These are phyloP conservation scores for Lottia gigantea DNA, from an alignment of 2,888 invertebrate species.

Conservation along the genomic window DNA sequence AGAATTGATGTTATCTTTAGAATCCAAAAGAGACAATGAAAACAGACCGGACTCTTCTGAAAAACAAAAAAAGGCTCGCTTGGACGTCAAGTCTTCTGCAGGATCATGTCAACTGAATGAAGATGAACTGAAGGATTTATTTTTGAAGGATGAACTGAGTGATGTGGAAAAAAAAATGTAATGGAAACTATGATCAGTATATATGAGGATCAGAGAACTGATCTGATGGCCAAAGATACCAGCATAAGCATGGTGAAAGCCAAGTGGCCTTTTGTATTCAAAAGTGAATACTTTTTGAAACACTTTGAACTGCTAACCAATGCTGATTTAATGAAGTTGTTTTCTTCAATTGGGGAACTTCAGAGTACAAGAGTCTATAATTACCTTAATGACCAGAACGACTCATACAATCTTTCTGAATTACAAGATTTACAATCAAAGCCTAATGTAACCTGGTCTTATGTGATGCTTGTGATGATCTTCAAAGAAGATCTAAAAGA, in stretches of 20 bases:
- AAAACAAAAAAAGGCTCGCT: constrained; percentile 2
- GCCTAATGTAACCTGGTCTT: constrained; percentile 5
- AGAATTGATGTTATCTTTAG: constrained; percentile 8
- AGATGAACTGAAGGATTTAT: neutral
- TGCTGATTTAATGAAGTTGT: constrained; percentile 2
- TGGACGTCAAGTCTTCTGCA: neutral
- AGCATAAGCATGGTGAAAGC: constrained; percentile 7
- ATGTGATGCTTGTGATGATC: neutral
- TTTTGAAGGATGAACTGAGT: constrained; percentile 1
- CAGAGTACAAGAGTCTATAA: neutral
- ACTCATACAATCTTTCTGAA: neutral
- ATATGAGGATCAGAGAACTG: neutral
- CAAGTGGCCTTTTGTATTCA: neutral
- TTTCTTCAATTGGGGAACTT: neutral
- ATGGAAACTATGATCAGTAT: neutral
- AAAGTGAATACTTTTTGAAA: constrained; percentile 3
- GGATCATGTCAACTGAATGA: neutral
- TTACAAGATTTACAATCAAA: neutral
- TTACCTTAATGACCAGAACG: neutral
- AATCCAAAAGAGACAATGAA: neutral
- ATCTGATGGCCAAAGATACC: neutral
- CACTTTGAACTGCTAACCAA: neutral
- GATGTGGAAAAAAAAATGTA: constrained; percentile 3
- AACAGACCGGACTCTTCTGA: constrained; percentile 3
- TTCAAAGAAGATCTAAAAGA: neutral